A percentile compares a stretch with the other conserved stretches of the same genome.
phyloP scores from a whole-genome alignment of 2,888 invertebrate genomes.

The Andrena camellia region DNA sequence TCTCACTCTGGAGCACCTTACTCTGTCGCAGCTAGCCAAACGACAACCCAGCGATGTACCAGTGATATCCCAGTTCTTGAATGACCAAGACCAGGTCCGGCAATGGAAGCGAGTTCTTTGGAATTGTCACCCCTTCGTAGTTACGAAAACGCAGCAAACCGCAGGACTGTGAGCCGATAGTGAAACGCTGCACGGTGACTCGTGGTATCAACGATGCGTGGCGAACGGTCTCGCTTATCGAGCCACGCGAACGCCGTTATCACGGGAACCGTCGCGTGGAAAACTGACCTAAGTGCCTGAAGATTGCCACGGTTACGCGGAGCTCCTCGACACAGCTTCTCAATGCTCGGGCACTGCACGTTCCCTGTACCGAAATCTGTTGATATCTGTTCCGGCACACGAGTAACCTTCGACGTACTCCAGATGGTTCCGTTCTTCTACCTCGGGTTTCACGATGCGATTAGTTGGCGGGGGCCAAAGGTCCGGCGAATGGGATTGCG shows the following conservation, averaged over 20 bases:
- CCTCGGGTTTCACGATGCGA: not conserved
- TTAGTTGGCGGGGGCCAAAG: not conserved
- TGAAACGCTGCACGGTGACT: conserved; percentile 11
- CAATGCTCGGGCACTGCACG: not conserved
- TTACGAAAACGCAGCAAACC: conserved; percentile 6
- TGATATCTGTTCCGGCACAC: not conserved
- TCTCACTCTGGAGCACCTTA: not conserved
- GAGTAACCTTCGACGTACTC: not conserved
- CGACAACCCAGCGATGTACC: not conserved
- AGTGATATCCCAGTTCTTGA: not conserved
- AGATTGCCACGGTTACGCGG: not conserved
- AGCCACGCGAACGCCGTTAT: conserved; percentile 25
- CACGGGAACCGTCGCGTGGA: conserved; percentile 6
- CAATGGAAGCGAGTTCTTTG: not conserved
- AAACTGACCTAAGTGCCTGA: not conserved
- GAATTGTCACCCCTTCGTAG: conserved; percentile 27
- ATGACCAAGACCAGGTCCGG: not conserved
- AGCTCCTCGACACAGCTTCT: not conserved
- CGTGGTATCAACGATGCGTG: conserved; percentile 18
- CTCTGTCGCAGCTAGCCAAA: not conserved
- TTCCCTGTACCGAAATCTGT: no score
- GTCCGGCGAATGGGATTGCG: not conserved
- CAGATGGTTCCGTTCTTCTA: not conserved
- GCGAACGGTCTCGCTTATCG: conserved; percentile 25
- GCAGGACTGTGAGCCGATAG: conserved; percentile 1